A percentile compares a stretch with the other conserved stretches of the same genome.
phyloP scores from a whole-genome alignment of 1,140 invertebrate genomes.

The Drosophila mayri region DNA sequence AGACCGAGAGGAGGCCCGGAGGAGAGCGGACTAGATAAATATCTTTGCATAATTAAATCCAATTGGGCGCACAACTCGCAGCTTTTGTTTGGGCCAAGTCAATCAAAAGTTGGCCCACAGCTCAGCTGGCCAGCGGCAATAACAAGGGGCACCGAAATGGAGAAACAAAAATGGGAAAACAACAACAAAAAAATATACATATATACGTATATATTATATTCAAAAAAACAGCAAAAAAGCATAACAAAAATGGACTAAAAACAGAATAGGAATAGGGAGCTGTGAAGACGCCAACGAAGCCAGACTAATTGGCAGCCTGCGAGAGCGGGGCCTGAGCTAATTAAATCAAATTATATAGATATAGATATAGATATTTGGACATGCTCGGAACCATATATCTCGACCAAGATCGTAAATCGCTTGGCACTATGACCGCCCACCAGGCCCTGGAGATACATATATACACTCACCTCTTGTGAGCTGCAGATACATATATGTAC shows the following conservation, averaged over 20 bases:
- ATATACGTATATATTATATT: background rate
- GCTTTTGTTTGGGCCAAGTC: conserved; percentile 67
- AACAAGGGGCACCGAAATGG: conserved; percentile 1
- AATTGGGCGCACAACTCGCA: conserved; percentile 72
- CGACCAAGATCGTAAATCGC: conserved; percentile 70
- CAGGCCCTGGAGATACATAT: background rate
- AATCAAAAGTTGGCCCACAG: conserved; percentile 66
- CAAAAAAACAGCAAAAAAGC: background rate
- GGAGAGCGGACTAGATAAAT: conserved; percentile 29
- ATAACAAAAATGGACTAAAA: background rate
- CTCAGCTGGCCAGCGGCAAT: conserved; percentile 7
- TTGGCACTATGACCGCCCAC: conserved; percentile 51
- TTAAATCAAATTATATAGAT: conserved; percentile 71
- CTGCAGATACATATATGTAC: background rate
- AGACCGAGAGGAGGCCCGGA: background rate
- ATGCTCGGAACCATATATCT: conserved; percentile 61
- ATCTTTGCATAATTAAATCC: conserved; percentile 76
- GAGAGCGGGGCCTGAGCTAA: conserved; percentile 65
- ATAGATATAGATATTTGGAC: background rate
- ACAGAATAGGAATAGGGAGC: conserved; percentile 5
- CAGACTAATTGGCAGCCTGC: conserved; percentile 72
- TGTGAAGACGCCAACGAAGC: conserved; percentile 19
- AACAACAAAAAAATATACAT: conserved; percentile 1
- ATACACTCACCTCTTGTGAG: too few species aligned
- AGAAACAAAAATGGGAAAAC: conserved; percentile 1